Evolutionary conservation across 1,140 invertebrate species (phyloP).

Genomic region (Stegodyphus dumicola): DNA sequence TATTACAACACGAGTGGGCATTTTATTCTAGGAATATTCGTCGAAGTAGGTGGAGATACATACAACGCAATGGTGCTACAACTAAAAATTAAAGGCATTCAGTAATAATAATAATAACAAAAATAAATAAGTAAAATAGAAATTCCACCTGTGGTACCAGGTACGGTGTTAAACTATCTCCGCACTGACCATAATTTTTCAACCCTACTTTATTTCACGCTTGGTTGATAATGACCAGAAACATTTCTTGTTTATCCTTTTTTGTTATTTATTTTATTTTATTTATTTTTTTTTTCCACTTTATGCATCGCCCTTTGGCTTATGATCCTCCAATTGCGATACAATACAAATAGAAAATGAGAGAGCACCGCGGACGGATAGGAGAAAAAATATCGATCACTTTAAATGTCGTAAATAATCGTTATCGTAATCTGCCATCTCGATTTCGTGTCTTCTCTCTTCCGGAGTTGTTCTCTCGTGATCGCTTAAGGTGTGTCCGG

Average conservation of each 20-base stretch:
- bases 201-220: slow-evolving; percentile 51
- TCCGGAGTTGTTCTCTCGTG: slow-evolving; percentile 34
- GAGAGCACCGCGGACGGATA: neutral
- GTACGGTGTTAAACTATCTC: slow-evolving; percentile 6
- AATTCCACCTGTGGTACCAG: neutral
- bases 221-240: slow-evolving; percentile 45
- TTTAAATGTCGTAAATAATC: slow-evolving; percentile 58
- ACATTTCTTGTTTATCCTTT: neutral
- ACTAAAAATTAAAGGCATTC: neutral
- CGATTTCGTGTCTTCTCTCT: slow-evolving; percentile 42
- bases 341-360: neutral
- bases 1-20: no score
- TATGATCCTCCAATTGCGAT: neutral
- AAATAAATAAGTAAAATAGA: neutral
- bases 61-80: neutral
- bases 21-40: no score
- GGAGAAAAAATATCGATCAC: slow-evolving; percentile 49
- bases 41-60: no score
- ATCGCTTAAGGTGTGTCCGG: slow-evolving; percentile 48
- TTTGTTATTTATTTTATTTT: no score
- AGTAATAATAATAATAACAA: neutral
- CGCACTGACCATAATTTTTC: slow-evolving; percentile 25
- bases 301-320: slow-evolving; percentile 19
- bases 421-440: slow-evolving; percentile 49
- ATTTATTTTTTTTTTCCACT: slow-evolving; percentile 3